These are phyloP conservation scores for Hoplostethus mediterraneus DNA, from an alignment of 2,797 vertebrate genomes.

Conservation along the genomic window DNA sequence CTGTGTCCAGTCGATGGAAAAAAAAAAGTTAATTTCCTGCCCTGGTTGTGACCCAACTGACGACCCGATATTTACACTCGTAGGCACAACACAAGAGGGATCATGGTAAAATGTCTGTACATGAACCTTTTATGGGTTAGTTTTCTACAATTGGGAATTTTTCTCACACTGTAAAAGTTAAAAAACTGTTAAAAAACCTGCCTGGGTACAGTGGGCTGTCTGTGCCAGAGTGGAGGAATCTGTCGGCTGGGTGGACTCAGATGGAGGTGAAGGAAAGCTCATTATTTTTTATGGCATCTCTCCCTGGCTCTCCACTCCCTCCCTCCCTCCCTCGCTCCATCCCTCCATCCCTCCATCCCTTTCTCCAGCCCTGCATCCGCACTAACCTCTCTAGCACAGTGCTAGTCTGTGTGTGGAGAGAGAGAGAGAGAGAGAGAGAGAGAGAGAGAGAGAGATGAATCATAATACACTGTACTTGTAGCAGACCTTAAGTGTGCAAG, in stretches of 20 bases:
- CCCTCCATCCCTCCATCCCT: no score
- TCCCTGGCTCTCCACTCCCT: slow-evolving; percentile 14
- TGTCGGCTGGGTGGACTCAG: slow-evolving; percentile 55
- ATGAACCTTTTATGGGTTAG: slow-evolving; percentile 62
- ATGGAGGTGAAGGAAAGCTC: slow-evolving; percentile 69
- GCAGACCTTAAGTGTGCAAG: neutral
- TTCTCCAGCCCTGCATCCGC: neutral
- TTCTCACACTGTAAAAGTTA: slow-evolving; percentile 75
- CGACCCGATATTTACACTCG: slow-evolving; percentile 44
- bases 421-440: slow-evolving; percentile 9
- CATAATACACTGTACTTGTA: slow-evolving; percentile 23
- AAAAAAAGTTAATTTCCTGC: slow-evolving; percentile 72
- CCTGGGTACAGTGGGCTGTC: slow-evolving; percentile 59
- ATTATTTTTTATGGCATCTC: slow-evolving; percentile 77
- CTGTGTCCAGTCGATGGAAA: slow-evolving; percentile 52
- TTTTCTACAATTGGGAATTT: slow-evolving; percentile 59
- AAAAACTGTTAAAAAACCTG: slow-evolving; percentile 62
- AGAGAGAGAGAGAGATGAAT: slow-evolving; percentile 25
- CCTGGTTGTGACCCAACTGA: slow-evolving; percentile 66
- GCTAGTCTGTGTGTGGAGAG: neutral
- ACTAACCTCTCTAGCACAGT: neutral
- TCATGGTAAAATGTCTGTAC: slow-evolving; percentile 51
- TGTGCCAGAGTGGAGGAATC: slow-evolving; percentile 62
- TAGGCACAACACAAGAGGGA: slow-evolving; percentile 44
- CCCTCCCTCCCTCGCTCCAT: no score